Evolutionary conservation across 2,113 vertebrate species (phyloP).

Genomic region (Peromyscus polionotus): DNA sequence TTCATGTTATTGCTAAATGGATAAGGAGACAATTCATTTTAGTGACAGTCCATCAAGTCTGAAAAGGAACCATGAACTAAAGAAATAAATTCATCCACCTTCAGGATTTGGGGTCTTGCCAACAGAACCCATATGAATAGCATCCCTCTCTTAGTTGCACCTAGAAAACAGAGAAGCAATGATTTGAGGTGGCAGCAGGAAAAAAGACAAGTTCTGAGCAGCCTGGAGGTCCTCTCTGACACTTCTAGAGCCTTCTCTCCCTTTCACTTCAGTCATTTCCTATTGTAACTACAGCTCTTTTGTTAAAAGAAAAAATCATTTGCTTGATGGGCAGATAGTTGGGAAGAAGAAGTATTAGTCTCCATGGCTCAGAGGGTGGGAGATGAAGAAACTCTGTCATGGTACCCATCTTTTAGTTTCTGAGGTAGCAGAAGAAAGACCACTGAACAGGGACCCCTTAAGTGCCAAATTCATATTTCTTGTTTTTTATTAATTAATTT

Average conservation of each 20-base stretch:
- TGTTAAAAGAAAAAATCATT: background rate
- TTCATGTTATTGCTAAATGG: background rate
- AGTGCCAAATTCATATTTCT: background rate
- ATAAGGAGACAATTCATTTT: background rate
- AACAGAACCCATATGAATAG: background rate
- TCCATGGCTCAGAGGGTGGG: background rate
- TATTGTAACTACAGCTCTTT: background rate
- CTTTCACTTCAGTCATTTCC: background rate
- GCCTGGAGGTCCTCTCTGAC: background rate
- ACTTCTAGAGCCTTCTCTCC: background rate
- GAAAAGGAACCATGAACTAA: background rate
- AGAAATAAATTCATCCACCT: background rate
- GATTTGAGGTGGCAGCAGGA: background rate
- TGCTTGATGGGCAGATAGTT: background rate
- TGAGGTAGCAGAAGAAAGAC: background rate
- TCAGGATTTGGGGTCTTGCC: background rate
- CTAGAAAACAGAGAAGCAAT: background rate
- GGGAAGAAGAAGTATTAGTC: background rate
- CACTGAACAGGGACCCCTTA: background rate
- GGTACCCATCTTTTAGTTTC: background rate
- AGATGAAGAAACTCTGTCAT: background rate
- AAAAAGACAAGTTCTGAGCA: background rate
- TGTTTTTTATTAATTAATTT: background rate
- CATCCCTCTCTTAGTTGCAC: background rate
- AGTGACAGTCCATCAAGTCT: background rate